Evolutionary conservation across 64 coral and sea anemone species (phyloP), one percentile per base, ranked within the genome.

Genomic region (Cladopsammia gracilis): DNA sequence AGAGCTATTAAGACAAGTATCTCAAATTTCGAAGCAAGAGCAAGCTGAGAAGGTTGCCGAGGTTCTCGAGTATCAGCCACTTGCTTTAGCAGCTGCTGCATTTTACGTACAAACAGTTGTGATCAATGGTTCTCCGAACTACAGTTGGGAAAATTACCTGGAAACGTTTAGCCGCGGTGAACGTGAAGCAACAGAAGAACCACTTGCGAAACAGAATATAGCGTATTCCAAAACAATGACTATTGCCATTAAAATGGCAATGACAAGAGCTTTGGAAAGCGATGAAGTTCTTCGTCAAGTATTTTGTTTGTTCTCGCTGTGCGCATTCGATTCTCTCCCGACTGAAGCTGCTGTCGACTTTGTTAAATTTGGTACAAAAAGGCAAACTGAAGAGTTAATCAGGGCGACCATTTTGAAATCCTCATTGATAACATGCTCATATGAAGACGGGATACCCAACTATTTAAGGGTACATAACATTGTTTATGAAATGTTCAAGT

Each of bases 141-240:
- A 51, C 16, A 59, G 71, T 10, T 95, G 79, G 79, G 3, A 62
- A 23, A 83, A 86, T 19, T 95, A 95, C 54, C 77, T 90, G 24
- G 16, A 34, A 68, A 90, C 75, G 20, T 48, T 90, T 15, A 46
- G 60, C 59, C 6, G 86, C 14, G 87, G 88, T 2, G 71, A 95
- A 58, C 77, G 88, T 42, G 54, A 91, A 53, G 50, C 60, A 26
- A 91, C 73, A 19, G 88, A 95, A 59, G 53, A 79, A 59, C 68
- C 13, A 14, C 78, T 79, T 12, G 60, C 65, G 16, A 69, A 78
- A 22, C 83, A 58, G 43, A 85, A 86, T 46, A 49, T 62, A 24
- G 83, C 73, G 9, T 95, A 95, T 70, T 19, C 53, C 3, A 80
- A 42, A 14, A 78, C 93, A 20, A 95, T 91, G 93, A 87, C 88